Base-by-base conservation (phyloP, 2,113 vertebrate species). In the Colinus virginianus region DNA sequence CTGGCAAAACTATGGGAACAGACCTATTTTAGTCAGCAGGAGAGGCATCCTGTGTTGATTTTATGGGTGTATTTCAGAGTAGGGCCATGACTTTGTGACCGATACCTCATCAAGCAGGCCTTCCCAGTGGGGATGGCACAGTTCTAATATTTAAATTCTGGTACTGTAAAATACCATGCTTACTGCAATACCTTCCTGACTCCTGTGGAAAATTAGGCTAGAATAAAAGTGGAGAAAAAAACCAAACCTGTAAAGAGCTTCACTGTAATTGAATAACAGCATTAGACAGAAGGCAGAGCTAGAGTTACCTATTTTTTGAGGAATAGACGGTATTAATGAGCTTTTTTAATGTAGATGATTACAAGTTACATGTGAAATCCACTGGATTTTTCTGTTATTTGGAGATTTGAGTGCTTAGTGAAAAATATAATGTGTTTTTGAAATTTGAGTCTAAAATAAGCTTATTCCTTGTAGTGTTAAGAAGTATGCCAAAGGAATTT, bases 31-130 rank as follows among this genome's bases (percentile, higher is more conserved):
- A 79, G 40, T 55, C 63, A 72, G 20, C 38, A 53, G 51, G 69
- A 88, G 34, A 71, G 58, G 74, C 53, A 25, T 26, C 45, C 71
- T 81, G 21, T 34, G 26, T 62, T 71, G 48, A 7, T 58, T 81
- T 76, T 13, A 4, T 5, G 30, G 53, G 3, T 78, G 25, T 2
- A 70, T 13, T 68, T 89, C 34, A 61, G 43, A 68, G 74, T 4
- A 76, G 17, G 34, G 15, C 15, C 6, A 0, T 55, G 34, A 18
- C 38, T 75, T 66, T 53, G 43, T 64, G 48, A 72, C 53, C 34
- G 36, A 1, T 0, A 0, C 34, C 66, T 43, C 26, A 23, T 2
- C 0, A 32, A 77, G 63, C 20, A 40, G 46, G 40, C 21, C 69
- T 75, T 91, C 28, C 40, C 71, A 69, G 48, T 45, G 68, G 28